Evolutionary conservation across 2,888 invertebrate species (phyloP).

Genomic region (Papilio protenor): DNA sequence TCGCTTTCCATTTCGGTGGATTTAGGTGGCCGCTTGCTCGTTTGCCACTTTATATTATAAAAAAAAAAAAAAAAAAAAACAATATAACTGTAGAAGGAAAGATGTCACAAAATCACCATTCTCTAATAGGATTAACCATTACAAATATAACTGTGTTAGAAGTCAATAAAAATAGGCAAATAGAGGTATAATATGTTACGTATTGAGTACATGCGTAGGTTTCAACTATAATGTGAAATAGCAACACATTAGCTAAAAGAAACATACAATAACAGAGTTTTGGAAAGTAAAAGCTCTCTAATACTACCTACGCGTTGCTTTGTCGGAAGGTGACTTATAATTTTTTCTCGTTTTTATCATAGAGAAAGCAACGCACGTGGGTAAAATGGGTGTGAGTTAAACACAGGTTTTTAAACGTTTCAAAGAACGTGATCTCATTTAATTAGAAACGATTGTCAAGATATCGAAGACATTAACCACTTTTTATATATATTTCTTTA

Average conservation of each 20-base stretch:
- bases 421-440: constrained; percentile 41
- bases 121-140: background rate
- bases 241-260: constrained; percentile 28
- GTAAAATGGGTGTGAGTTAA: constrained; percentile 34
- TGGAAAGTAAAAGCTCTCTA: constrained; percentile 39
- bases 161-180: constrained; percentile 9
- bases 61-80: no score
- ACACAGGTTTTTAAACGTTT: constrained; percentile 32
- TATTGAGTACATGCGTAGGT: constrained; percentile 36
- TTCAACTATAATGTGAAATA: constrained; percentile 14
- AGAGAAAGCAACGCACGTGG: constrained; percentile 41
- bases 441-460: constrained; percentile 38
- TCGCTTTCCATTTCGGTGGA: no score
- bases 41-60: no score
- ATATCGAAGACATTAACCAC: constrained; percentile 30
- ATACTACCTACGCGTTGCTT: constrained; percentile 35
- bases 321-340: constrained; percentile 25
- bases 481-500: constrained; percentile 20
- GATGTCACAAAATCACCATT: background rate
- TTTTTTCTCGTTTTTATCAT: constrained; percentile 42
- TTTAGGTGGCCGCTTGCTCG: no score
- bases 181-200: constrained; percentile 1
- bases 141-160: background rate
- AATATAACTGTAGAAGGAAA: background rate
- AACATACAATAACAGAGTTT: constrained; percentile 14